Evolutionary conservation across 2,113 vertebrate genomes (phyloP).

Genomic region (Malurus melanocephalus): DNA sequence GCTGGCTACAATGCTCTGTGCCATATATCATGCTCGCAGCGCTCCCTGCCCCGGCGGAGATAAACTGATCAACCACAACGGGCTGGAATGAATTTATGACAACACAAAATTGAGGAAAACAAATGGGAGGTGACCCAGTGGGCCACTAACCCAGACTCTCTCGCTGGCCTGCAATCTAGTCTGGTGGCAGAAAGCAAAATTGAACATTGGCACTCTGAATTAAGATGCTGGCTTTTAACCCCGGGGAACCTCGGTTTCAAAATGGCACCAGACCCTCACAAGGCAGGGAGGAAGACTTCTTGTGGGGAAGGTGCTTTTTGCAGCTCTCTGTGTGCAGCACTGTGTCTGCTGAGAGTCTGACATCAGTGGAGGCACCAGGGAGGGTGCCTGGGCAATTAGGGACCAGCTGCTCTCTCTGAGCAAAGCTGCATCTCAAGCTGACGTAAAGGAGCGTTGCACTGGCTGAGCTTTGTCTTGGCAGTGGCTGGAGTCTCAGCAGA

Average conservation of each 20-base stretch:
- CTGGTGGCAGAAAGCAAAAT: conserved; percentile 80
- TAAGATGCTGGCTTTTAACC: conserved; percentile 81
- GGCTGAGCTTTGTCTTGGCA: not conserved
- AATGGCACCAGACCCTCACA: conserved; percentile 27
- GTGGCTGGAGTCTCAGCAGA: not conserved
- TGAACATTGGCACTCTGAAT: conserved; percentile 79
- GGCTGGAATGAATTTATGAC: conserved; percentile 93
- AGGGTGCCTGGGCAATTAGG: not conserved
- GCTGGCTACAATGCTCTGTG: conserved; percentile 82
- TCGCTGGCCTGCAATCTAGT: conserved; percentile 78
- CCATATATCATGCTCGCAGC: conserved; percentile 82
- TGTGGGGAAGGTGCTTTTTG: conserved; percentile 1
- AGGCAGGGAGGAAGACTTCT: conserved; percentile 1
- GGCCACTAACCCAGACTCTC: conserved; percentile 79
- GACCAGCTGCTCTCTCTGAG: not conserved
- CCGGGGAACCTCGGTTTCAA: conserved; percentile 52
- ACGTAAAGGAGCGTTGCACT: rapidly evolving
- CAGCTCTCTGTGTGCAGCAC: not conserved
- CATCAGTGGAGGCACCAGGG: rapidly evolving
- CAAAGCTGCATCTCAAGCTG: not conserved
- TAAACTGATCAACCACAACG: conserved; percentile 82
- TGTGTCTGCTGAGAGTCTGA: not conserved
- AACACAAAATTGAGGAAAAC: conserved; percentile 88
- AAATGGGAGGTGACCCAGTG: conserved; percentile 84
- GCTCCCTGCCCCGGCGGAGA: conserved; percentile 80